Percentiles rank a stretch among this genome's conserved stretches.
Evolutionary conservation across 2,797 vertebrate species (phyloP).

Genomic region (Hydrophis major): DNA sequence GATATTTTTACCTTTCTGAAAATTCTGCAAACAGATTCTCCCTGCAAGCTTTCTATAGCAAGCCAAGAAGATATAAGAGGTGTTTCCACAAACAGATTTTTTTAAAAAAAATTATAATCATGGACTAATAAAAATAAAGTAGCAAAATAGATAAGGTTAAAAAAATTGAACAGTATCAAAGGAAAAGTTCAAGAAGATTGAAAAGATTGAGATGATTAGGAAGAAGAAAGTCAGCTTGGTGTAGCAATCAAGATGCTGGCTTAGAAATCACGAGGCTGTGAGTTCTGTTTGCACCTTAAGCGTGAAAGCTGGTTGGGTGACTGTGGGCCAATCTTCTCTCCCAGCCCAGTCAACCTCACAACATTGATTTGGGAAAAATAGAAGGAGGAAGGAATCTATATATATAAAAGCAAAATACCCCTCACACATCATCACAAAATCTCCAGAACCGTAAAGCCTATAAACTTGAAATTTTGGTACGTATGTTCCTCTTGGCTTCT

Average conservation of each 20-base stretch:
- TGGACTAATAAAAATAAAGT: background rate
- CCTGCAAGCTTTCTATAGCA: background rate
- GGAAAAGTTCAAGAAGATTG: too few species aligned
- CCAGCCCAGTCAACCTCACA: background rate
- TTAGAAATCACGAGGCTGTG: background rate
- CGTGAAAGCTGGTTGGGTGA: background rate
- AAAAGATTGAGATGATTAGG: background rate
- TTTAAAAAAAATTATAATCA: background rate
- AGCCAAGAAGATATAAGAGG: background rate
- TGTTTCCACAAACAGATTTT: background rate
- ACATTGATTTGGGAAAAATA: background rate
- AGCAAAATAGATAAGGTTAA: background rate
- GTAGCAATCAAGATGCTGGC: background rate
- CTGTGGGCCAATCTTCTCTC: background rate
- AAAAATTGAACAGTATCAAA: background rate
- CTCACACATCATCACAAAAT: too few species aligned
- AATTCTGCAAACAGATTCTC: background rate
- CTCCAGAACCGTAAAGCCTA: too few species aligned
- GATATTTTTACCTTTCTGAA: background rate
- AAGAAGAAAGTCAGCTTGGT: background rate
- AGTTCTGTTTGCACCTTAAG: background rate
- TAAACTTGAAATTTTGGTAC: too few species aligned
- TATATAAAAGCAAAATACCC: too few species aligned
- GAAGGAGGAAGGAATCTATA: background rate
- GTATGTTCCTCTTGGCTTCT: too few species aligned